A percentile compares a stretch with the other conserved stretches of the same genome.
These are phyloP conservation scores for Odontamblyopus rebecca DNA, from an alignment of 2,797 vertebrate genomes.

Conservation along the genomic window DNA sequence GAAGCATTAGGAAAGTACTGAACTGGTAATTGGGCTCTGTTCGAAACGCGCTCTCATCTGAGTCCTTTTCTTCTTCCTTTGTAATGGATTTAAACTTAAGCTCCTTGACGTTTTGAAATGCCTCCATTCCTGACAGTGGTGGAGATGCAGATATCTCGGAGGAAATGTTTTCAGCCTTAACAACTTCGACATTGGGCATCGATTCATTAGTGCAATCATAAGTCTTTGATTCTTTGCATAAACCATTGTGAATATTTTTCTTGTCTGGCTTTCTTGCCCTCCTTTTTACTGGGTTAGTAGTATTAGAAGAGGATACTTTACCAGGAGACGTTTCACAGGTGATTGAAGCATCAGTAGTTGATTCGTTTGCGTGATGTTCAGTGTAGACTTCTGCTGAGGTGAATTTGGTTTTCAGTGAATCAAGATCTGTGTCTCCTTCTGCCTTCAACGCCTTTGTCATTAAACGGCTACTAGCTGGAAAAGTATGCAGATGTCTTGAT, in stretches of 20 bases:
- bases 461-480: slow-evolving; percentile 73
- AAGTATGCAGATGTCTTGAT: slow-evolving; percentile 64
- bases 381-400: slow-evolving; percentile 24
- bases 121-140: slow-evolving; percentile 65
- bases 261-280: slow-evolving; percentile 66
- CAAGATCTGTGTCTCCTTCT: slow-evolving; percentile 62
- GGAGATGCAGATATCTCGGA: slow-evolving; percentile 53
- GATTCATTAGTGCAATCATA: not conserved
- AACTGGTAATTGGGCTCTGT: slow-evolving; percentile 92
- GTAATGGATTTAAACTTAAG: slow-evolving; percentile 83
- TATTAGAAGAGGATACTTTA: slow-evolving; percentile 24
- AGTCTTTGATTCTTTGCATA: slow-evolving; percentile 40
- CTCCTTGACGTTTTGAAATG: slow-evolving; percentile 85
- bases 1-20: slow-evolving; percentile 95
- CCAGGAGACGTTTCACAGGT: slow-evolving; percentile 36
- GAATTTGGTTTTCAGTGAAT: slow-evolving; percentile 45
- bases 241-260: slow-evolving; percentile 65
- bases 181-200: slow-evolving; percentile 40
- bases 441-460: slow-evolving; percentile 74
- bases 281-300: slow-evolving; percentile 60
- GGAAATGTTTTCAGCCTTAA: slow-evolving; percentile 66
- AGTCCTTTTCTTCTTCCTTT: slow-evolving; percentile 77
- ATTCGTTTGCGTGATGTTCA: slow-evolving; percentile 15
- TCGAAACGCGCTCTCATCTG: slow-evolving; percentile 74
- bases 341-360: slow-evolving; percentile 24